Base-by-base conservation (phyloP, 1,140 invertebrate species). In the Drosophila busckii region DNA sequence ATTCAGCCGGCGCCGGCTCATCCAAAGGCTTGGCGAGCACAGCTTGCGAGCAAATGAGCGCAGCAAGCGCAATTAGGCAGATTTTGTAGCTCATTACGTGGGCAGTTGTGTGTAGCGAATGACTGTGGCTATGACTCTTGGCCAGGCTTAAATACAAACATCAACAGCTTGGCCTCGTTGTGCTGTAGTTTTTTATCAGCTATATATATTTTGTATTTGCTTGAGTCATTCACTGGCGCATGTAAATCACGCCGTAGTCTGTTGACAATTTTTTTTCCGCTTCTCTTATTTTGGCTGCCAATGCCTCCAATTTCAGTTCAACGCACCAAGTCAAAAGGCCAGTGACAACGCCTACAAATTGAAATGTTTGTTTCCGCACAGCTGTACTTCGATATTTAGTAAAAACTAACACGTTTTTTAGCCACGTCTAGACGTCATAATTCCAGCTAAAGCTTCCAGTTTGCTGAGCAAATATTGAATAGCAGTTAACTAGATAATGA, bases 231-330 rank as follows among this genome's bases (percentile, higher is more conserved):
- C 61, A 60, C 41, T 45, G 29, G 28, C 31, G 49, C 49, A 45
- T 60, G 76, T 70, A 67, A 82, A 82, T 82, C 75, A 82, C 69
- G 22, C 10, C 12, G 8, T 17, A 37, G 31, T 37, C 41, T 25
- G 53, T 46, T 60, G 64, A 56, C 46, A 55, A 19, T 38, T 59
- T 26, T n/a, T n/a, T n/a, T n/a, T n/a, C n/a, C n/a, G n/a, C n/a
- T n/a, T n/a, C n/a, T n/a, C n/a, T n/a, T n/a, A n/a, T n/a, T n/a
- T 8, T 31, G 44, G 28, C 22, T 19, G 26, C 25, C 73, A 60
- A 60, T 48, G 45, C 45, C 69, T 69, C 75, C n/a, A 49, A 20
- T 12, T 66, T 55, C 76, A 59, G 75, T 75, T 82, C 70, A 80
- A 75, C 61, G 75, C 46, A 40, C 75, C 28, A 12, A n/a, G 15